These are phyloP conservation scores for Lysandra coridon DNA, from an alignment of 2,888 invertebrate species.

Conservation along the genomic window DNA sequence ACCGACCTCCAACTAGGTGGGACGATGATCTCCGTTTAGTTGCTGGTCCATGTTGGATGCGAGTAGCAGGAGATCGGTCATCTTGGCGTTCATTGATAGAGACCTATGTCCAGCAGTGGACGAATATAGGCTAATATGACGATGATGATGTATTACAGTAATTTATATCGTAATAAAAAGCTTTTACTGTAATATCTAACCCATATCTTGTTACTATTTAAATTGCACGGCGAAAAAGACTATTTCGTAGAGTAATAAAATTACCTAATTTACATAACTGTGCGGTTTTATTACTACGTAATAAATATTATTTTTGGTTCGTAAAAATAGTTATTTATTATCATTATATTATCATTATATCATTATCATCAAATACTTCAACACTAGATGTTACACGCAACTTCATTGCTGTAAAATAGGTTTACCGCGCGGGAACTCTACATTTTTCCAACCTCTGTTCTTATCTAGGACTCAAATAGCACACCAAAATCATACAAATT, in stretches of 20 bases:
- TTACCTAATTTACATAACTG: background rate
- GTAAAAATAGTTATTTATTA: background rate
- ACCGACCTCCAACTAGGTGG: no score
- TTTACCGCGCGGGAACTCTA: no score
- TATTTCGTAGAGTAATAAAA: conserved; percentile 2
- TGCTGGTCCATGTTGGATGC: no score
- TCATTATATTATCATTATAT: no score
- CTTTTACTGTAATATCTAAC: background rate
- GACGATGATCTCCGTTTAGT: no score
- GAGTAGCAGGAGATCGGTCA: no score
- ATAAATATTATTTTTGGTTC: background rate
- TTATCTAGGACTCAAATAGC: no score
- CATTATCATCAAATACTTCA: background rate
- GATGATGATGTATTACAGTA: no score
- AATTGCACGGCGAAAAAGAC: background rate
- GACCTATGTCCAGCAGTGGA: no score
- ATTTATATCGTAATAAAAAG: background rate
- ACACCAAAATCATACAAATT: no score
- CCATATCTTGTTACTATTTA: background rate
- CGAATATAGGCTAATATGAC: no score
- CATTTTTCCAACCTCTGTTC: background rate
- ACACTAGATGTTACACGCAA: background rate
- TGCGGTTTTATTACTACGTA: background rate
- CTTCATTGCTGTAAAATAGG: background rate
- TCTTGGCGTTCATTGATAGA: no score